Conservation (phyloP, 2,888 invertebrate species). For the Caenorhabditis japonica region DNA sequence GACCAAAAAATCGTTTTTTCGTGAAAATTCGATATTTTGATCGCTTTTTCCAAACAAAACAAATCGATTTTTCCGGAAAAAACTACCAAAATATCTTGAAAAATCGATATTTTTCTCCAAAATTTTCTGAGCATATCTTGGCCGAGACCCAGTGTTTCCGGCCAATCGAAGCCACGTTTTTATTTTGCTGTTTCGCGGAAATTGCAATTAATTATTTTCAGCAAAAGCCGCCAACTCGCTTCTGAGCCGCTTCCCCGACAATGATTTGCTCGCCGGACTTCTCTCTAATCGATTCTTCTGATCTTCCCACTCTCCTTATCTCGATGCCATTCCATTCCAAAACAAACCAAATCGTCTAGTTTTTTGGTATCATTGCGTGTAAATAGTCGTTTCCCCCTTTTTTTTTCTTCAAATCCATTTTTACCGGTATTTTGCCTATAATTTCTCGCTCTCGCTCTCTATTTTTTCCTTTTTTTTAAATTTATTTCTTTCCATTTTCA, state of each 20-base stretch:
- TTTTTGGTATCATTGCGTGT: slow-evolving; percentile 11
- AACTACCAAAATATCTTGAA: too few relatives aligned
- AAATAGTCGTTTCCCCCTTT: slow-evolving; percentile 17
- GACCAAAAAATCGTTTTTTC: too few relatives aligned
- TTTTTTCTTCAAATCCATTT: neutral
- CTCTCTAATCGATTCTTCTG: slow-evolving; percentile 7
- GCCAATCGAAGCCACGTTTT: too few relatives aligned
- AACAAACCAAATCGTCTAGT: slow-evolving; percentile 24
- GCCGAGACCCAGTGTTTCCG: too few relatives aligned
- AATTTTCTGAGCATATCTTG: too few relatives aligned
- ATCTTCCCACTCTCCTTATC: neutral
- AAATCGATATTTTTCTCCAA: too few relatives aligned
- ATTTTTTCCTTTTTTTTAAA: slow-evolving; percentile 4
- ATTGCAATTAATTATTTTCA: slow-evolving; percentile 28
- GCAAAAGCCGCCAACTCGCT: slow-evolving; percentile 22
- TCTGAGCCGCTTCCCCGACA: slow-evolving; percentile 10
- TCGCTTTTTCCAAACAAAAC: too few relatives aligned
- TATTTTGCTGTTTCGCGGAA: too few relatives aligned
- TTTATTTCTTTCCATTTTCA: slow-evolving; percentile 21
- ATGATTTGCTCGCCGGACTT: slow-evolving; percentile 9
- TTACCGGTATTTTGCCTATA: slow-evolving; percentile 3
- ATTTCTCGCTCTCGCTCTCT: slow-evolving; percentile 8
- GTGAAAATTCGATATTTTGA: too few relatives aligned
- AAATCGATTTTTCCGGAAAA: too few relatives aligned
- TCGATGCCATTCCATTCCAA: slow-evolving; percentile 1